These are phyloP conservation scores for Hemicentrotus pulcherrimus DNA, from an alignment of 35 echinoderm and acorn worm genomes.

Conservation along the genomic window DNA sequence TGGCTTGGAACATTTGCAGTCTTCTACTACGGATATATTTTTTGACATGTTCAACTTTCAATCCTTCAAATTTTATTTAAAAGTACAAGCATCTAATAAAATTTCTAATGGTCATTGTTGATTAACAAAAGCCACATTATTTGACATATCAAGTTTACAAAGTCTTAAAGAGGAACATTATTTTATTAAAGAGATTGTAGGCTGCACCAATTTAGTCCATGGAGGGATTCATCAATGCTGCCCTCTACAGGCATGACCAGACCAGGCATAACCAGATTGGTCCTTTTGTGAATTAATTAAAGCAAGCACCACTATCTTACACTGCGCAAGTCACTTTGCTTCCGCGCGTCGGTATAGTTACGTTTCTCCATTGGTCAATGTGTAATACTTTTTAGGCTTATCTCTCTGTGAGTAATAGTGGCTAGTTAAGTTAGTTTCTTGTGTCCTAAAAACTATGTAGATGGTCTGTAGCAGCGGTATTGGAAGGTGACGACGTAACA, in stretches of 20 bases:
- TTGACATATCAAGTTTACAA: too few species aligned
- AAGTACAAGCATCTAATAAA: too few species aligned
- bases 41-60: too few species aligned
- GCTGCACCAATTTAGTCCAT: too few species aligned
- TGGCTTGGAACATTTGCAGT: too few species aligned
- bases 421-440: not conserved
- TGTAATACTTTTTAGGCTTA: not conserved
- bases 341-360: not conserved
- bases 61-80: too few species aligned
- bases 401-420: conserved; percentile 5
- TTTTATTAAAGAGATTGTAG: too few species aligned
- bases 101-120: too few species aligned
- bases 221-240: not conserved
- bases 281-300: not conserved
- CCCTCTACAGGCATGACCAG: not conserved
- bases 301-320: not conserved
- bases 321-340: not conserved
- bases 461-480: not conserved
- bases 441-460: not conserved
- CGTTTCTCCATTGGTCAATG: not conserved
- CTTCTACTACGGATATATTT: too few species aligned
- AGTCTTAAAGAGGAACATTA: too few species aligned
- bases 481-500: not conserved
- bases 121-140: too few species aligned
- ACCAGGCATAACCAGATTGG: not conserved